These are phyloP conservation scores for Sarcophaga rosellei DNA, from an alignment of 2,888 invertebrate genomes.

Conservation along the genomic window DNA sequence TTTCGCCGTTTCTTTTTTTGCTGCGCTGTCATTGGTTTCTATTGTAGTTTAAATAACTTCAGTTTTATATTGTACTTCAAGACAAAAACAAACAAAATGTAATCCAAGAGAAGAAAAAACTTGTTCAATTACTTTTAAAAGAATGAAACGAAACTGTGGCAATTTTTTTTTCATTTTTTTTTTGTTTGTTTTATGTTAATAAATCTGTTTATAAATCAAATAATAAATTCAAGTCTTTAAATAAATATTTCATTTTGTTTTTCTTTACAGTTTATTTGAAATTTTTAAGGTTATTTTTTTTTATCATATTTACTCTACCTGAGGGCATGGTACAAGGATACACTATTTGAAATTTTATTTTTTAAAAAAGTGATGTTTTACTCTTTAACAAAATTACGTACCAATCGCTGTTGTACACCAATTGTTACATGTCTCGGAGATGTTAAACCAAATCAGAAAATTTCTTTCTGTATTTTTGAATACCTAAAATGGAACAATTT, in stretches of 20 bases:
- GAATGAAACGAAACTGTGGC: conserved; percentile 7
- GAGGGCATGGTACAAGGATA: no score
- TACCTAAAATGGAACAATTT: no score
- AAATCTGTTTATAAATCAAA: conserved; percentile 29
- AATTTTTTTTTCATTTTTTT: neutral
- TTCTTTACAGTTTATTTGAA: neutral
- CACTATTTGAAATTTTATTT: no score
- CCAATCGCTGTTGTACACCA: no score
- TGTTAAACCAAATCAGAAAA: no score
- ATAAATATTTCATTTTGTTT: conserved; percentile 4
- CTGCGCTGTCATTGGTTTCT: conserved; percentile 29
- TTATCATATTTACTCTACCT: no score
- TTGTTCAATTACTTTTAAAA: neutral
- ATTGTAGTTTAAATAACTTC: conserved; percentile 13
- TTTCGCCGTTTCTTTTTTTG: neutral
- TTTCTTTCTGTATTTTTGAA: no score
- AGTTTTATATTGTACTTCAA: conserved; percentile 4
- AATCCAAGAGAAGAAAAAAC: neutral
- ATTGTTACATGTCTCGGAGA: no score
- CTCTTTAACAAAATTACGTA: no score
- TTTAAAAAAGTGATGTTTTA: no score
- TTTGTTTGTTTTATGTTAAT: conserved; percentile 6
- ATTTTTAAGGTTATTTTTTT: neutral
- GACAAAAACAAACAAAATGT: neutral
- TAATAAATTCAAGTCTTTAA: conserved; percentile 33